Evolutionary conservation across 2,797 vertebrate species (phyloP), one percentile per base, ranked within the genome.

Genomic region (Pseudotriccus pelzelni): DNA sequence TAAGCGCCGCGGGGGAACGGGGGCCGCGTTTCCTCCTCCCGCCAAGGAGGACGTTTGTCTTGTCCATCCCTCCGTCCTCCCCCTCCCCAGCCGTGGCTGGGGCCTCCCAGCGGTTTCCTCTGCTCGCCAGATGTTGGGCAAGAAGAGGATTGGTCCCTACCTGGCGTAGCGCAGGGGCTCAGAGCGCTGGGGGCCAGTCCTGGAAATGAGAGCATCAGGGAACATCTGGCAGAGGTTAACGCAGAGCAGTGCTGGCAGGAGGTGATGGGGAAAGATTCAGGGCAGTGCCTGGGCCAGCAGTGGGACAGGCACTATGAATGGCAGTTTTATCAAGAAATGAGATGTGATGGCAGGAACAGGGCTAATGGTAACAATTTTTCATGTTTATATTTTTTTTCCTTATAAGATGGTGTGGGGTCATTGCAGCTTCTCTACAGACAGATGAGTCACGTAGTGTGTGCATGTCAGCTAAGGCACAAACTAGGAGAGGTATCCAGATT

Each of bases 11-110:
- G 74, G 27, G 7, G 44, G n/a, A 24, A 32, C 11, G 36, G 18
- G 60, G 64, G 46, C 52, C 28, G 64, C 66, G 30, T 7, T 14
- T 53, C 74, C 30, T 53, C 16, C 46, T 46, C 32, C 30, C 14
- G 41, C 24, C 3, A 15, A 36, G 50, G 18, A 32, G 43, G 17
- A 11, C 50, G 66, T 69, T 23, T 9, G 50, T 22, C 50, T 12
- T 14, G 72, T 37, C 47, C 70, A 2, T 68, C 30, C 49, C 15
- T 50, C 37, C 25, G 36, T 15, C 63, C 22, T 39, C 30, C 20
- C 39, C 18, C 1, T 7, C 11, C 17, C 24, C 27, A 4, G 85
- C 60, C 12, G 23, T 12, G 34, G 0, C 0, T 17, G 80, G 22
- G 86, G 91, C 73, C 87, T 90, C 66, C 15, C 20, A 5, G 76